Conservation (phyloP, 30 jellyfish, hydroid and myxozoan genomes). For the Turritopsis dohrnii region DNA sequence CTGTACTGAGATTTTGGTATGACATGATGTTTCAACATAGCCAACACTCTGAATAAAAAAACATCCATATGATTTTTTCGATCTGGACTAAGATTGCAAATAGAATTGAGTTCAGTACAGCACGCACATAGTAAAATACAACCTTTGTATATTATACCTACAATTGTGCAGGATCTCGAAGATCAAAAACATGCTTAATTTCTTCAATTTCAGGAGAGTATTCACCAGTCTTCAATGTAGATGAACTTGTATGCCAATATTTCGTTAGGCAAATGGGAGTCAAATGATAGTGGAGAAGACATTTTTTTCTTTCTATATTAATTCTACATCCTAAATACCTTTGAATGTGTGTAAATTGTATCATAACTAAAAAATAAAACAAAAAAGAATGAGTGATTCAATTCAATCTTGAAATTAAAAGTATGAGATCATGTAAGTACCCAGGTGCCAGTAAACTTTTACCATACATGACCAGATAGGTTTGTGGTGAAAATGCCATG, state of each 20-base stretch:
- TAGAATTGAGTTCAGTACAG: neutral
- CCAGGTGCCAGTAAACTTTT: too few species aligned
- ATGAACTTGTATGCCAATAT: neutral
- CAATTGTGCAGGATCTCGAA: conserved; percentile 9
- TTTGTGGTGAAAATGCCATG: too few species aligned
- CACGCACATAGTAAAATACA: neutral
- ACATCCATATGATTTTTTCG: too few species aligned
- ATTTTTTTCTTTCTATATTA: too few species aligned
- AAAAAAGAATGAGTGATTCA: too few species aligned
- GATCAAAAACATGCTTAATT: conserved; percentile 5
- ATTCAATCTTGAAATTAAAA: too few species aligned
- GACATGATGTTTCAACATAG: too few species aligned
- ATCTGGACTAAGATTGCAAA: neutral
- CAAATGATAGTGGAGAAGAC: neutral
- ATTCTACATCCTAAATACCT: neutral
- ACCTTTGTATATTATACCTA: neutral
- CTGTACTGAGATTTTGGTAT: too few species aligned
- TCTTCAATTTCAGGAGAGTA: neutral
- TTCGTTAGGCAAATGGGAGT: neutral
- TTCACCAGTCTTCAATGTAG: neutral
- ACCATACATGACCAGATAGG: too few species aligned
- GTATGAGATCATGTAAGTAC: too few species aligned
- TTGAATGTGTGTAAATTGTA: neutral
- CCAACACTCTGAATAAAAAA: too few species aligned
- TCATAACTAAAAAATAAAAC: neutral